Base-by-base conservation (phyloP, 2,888 invertebrate species). In the Sinopyrophorus schimmeli region DNA sequence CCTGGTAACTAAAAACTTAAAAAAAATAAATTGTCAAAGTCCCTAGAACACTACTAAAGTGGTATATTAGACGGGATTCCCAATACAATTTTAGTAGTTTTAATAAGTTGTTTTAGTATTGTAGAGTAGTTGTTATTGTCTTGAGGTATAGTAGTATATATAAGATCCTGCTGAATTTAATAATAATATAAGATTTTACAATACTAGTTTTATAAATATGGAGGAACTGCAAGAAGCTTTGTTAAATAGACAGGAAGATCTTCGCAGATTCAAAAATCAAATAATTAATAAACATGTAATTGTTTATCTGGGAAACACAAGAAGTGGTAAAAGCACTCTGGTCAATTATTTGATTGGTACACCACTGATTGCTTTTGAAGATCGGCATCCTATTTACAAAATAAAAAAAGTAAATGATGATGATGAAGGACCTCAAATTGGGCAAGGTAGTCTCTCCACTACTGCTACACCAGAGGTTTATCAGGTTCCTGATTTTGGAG, bases 331-430 rank as follows among this genome's bases (percentile, higher is more conserved):
- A 21, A 44, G 44, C 12, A 44, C 44, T 3, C 15, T 44, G 3
- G 30, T 44, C 7, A 44, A 44, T 16, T 44, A 44, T 23, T 5
- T 44, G 5, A 44, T 44, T 6, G 44, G 38, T 10, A 37, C 37
- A n/a, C n/a, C 10, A n/a, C 9, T 44, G 16, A 5, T 2, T 1
- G 30, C 28, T 3, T 17, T 26, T 10, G 24, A 43, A 24, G 17
- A 20, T 6, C 26, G 9, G 1, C 1, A 7, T n/a, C 37, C 23
- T 3, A 17, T 20, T 5, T 38, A 2, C 16, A 38, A 38, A 28
- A 35, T 44, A 20, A 10, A 11, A 9, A 44, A 44, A 16, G 1
- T 3, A 3, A 17, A 44, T 12, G 21, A 37, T 1, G 12, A 23
- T 16, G 20, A 7, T 16, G 11, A 3, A 11, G 44, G 44, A 9